Evolutionary conservation across 2,888 invertebrate genomes (phyloP), one percentile per base, ranked within the genome.

Genomic region (Coleophora deauratella): DNA sequence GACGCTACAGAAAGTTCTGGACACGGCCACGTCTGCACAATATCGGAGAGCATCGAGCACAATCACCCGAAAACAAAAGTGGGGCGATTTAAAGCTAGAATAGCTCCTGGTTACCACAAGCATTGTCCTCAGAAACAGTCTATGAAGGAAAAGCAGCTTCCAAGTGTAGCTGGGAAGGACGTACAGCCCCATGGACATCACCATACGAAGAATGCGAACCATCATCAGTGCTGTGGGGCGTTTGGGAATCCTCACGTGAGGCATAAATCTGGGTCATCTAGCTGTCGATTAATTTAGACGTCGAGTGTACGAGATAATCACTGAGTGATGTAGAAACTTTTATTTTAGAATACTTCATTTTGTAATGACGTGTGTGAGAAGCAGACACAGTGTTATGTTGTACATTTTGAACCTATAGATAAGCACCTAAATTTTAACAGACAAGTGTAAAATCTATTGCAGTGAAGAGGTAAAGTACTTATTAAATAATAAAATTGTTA

Each of bases 151-250:
- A 72, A 72, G 44, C 31, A 7, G 3, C 31, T 4, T 1, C n/a
- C 31, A 2, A 10, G 31, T 7, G 31, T 31, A 32, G 39, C 49
- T 1, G 52, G 57, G 0, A 74, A 21, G 21, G 21, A 66, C 33
- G 74, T 75, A 0, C 72, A 74, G 28, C 81, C 81, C 0, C 82
- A 84, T 27, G 84, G 82, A 0, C 82, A 84, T 41, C 78, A 76
- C 41, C 82, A 82, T 44, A 67, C 76, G 10, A 85, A 84, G 51
- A 82, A 82, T 35, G 71, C 73, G 0, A 86, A 85, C 41, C 84
- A 86, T 41, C 86, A 86, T 43, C 85, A 85, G 38, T 86, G 86
- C 41, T 86, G 86, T 49, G 86, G 86, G 0, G 86, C 86, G 0
- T 86, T 85, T 37, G 85, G 85, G 0, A 85, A 85, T 46, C 84